These are phyloP conservation scores for Nebria brevicollis DNA, from an alignment of 2,888 invertebrate species.

Conservation along the genomic window DNA sequence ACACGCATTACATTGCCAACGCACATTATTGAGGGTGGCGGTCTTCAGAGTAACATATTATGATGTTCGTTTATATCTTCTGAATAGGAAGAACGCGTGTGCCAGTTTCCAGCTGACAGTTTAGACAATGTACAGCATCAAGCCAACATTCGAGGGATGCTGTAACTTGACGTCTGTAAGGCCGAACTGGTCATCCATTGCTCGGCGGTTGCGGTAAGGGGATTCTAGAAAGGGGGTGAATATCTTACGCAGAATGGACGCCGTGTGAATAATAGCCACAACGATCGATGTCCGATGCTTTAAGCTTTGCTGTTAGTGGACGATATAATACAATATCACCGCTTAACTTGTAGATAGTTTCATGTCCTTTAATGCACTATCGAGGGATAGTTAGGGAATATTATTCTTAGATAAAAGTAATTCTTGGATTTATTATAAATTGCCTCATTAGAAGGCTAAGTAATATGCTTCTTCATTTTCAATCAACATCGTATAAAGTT, in stretches of 20 bases:
- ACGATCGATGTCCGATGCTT: neutral
- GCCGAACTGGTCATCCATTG: neutral
- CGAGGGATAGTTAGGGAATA: no score
- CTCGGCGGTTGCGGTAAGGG: neutral
- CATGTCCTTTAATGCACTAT: no score
- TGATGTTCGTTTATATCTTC: neutral
- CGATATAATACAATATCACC: neutral
- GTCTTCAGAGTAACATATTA: neutral
- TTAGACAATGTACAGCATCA: neutral
- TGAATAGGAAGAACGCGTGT: neutral
- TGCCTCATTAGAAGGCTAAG: no score
- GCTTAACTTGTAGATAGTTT: neutral
- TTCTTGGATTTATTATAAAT: no score
- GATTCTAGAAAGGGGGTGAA: neutral
- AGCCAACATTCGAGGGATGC: neutral
- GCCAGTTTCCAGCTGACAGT: neutral
- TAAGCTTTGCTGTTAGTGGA: neutral
- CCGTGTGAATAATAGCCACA: neutral
- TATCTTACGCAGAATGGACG: slow-evolving; percentile 1
- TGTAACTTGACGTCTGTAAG: neutral
- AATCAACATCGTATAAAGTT: no score
- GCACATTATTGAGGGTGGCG: neutral
- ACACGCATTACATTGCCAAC: neutral
- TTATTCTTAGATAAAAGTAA: no score
- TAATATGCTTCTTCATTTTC: no score